A percentile compares a stretch with the other conserved stretches of the same genome.
These are phyloP conservation scores for Xestia ashworthii DNA, from an alignment of 2,888 invertebrate genomes.

Conservation along the genomic window DNA sequence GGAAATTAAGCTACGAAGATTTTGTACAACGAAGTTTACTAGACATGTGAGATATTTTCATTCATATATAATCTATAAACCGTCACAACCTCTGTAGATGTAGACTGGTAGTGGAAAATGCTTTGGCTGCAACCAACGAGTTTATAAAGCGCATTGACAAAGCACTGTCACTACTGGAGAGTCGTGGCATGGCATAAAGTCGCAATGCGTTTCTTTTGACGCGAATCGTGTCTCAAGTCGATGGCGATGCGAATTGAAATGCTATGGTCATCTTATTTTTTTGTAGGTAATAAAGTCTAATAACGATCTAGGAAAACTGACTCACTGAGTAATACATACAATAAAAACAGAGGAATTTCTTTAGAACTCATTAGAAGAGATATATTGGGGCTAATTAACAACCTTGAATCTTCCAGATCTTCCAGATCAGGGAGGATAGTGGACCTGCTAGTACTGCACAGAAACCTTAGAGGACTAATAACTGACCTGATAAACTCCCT, in stretches of 20 bases:
- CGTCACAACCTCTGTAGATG: neutral
- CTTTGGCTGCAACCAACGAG: neutral
- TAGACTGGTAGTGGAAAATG: neutral
- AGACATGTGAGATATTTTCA: neutral
- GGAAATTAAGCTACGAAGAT: neutral
- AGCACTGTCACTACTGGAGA: neutral
- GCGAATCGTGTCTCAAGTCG: neutral
- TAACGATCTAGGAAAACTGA: neutral
- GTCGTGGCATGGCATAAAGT: neutral
- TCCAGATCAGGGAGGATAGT: neutral
- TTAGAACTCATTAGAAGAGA: neutral
- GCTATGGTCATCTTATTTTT: too few species aligned
- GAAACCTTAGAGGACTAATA: neutral
- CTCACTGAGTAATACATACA: neutral
- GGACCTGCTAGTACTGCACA: neutral
- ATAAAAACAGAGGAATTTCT: too few species aligned
- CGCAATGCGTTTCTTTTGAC: neutral
- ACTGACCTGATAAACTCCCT: slow-evolving; percentile 82
- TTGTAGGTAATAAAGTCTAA: neutral
- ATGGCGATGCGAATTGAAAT: too few species aligned
- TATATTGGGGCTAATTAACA: neutral
- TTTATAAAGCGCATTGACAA: too few species aligned
- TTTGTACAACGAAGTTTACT: neutral
- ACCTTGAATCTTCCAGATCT: too few species aligned
- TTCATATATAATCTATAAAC: neutral